A percentile compares a stretch with the other conserved stretches of the same genome.
These are phyloP conservation scores for Pharmacophagus antenor DNA, from an alignment of 2,888 invertebrate genomes.

Conservation along the genomic window DNA sequence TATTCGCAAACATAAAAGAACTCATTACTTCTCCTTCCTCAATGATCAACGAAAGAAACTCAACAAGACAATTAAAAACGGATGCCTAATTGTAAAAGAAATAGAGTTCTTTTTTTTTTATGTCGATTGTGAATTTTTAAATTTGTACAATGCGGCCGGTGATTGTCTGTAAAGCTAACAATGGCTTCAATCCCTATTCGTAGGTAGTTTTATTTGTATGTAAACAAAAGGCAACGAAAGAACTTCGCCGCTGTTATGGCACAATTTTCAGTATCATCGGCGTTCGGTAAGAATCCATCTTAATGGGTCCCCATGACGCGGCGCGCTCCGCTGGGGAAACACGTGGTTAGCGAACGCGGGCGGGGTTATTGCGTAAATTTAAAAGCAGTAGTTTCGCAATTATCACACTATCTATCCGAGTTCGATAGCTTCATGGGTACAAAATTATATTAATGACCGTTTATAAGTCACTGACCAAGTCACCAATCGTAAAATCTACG, in stretches of 20 bases:
- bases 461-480: too few species aligned
- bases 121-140: conserved; percentile 16
- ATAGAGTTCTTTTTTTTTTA: conserved; percentile 11
- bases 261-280: conserved; percentile 25
- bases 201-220: conserved; percentile 20
- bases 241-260: conserved; percentile 20
- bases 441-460: too few species aligned
- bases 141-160: conserved; percentile 13
- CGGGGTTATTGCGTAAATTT: neutral
- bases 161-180: conserved; percentile 23
- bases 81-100: conserved; percentile 7
- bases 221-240: conserved; percentile 22
- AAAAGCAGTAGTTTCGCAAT: neutral
- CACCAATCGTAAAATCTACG: too few species aligned
- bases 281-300: conserved; percentile 20
- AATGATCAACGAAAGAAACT: neutral
- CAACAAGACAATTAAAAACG: conserved; percentile 12
- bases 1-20: neutral
- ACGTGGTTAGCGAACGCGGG: conserved; percentile 12
- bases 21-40: neutral
- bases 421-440: too few species aligned
- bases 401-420: neutral
- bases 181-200: conserved; percentile 17
- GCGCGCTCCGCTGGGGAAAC: conserved; percentile 4
- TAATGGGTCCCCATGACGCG: conserved; percentile 28